A percentile compares a stretch with the other conserved stretches of the same genome.
Conservation (phyloP, 2,797 vertebrate genomes). For the Cyprinella venusta region DNA sequence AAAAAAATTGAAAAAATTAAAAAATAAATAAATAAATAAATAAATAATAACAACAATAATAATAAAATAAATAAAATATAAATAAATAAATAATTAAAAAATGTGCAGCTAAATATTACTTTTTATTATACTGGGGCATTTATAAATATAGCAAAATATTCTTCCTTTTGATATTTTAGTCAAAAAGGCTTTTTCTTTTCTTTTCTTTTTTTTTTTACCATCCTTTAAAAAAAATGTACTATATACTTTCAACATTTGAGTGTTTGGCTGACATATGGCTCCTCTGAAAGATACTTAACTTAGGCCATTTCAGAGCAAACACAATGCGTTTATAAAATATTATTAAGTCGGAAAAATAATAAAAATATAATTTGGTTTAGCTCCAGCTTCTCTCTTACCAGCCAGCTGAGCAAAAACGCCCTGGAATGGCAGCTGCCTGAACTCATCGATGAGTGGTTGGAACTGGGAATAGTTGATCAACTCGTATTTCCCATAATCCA, state of each 20-base stretch:
- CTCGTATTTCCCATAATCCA: constrained; percentile 92
- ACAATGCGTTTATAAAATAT: neutral
- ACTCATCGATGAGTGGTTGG: constrained; percentile 81
- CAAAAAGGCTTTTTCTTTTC: neutral
- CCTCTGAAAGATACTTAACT: neutral
- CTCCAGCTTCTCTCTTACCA: constrained; percentile 74
- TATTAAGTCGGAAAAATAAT: neutral
- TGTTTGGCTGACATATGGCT: neutral
- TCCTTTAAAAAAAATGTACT: neutral
- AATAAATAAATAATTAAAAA: too few species aligned
- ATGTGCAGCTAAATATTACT: neutral
- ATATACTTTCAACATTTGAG: neutral
- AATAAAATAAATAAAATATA: too few species aligned
- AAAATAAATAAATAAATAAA: neutral
- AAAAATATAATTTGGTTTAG: neutral
- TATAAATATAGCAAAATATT: neutral
- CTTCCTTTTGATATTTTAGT: neutral
- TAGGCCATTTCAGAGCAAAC: neutral
- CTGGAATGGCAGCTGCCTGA: constrained; percentile 92
- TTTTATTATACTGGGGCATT: neutral
- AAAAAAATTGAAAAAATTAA: neutral
- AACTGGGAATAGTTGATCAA: constrained; percentile 80
- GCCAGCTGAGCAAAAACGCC: constrained; percentile 89
- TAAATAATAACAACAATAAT: too few species aligned
- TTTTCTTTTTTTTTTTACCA: neutral